phyloP scores from a whole-genome alignment of 2,888 invertebrate species.

The Callosobruchus maculatus region DNA sequence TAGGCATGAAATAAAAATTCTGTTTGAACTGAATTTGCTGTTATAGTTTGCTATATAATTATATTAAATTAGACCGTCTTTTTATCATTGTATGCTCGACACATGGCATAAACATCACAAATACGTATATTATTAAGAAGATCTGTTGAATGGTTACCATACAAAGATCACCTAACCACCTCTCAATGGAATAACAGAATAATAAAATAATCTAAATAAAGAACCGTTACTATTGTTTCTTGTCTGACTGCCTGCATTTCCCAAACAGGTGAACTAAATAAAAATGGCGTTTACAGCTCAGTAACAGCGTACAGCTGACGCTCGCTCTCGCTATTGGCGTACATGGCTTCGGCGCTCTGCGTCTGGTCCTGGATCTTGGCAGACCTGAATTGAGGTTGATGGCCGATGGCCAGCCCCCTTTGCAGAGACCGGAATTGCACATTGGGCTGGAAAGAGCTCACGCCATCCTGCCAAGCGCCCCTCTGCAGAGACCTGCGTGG shows the following conservation, averaged over 20 bases:
- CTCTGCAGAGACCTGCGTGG: constrained; percentile 46
- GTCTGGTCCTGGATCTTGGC: constrained; percentile 47
- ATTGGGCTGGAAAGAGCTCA: constrained; percentile 36
- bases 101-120: too few relatives aligned
- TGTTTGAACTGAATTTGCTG: too few relatives aligned
- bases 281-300: constrained; percentile 55
- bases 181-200: constrained; percentile 3
- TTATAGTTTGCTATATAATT: too few relatives aligned
- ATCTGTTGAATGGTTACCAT: too few relatives aligned
- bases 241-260: constrained; percentile 47
- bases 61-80: too few relatives aligned
- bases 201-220: constrained; percentile 15
- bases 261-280: constrained; percentile 37
- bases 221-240: constrained; percentile 20
- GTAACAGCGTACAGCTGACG: constrained; percentile 69
- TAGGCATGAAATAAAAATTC: too few relatives aligned
- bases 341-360: constrained; percentile 42
- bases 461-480: constrained; percentile 45
- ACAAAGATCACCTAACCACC: neutral
- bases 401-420: constrained; percentile 14
- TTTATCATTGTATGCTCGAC: too few relatives aligned
- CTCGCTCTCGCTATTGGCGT: constrained; percentile 50
- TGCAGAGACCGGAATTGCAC: constrained; percentile 40
- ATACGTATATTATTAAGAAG: too few relatives aligned
- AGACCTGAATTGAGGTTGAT: constrained; percentile 44